Evolutionary conservation across 2,888 invertebrate species (phyloP), one percentile per base, ranked within the genome.

Genomic region (Phalera bucephala): DNA sequence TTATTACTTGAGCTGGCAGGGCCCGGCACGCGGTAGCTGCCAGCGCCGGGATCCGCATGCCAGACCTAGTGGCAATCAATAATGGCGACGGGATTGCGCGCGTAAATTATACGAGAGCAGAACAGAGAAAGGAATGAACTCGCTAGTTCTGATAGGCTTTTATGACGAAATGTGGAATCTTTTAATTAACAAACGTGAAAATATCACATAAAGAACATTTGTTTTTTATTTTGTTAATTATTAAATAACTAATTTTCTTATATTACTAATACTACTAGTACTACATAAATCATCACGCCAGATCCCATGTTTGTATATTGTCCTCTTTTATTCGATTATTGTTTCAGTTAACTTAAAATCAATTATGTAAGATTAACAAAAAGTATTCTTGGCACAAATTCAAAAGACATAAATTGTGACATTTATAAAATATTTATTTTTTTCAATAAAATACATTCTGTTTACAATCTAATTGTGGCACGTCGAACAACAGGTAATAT

Each of bases 391-490:
- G 10, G 20, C 11, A 31, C 13, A 13, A 25, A 6, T 30, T 27
- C 12, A 40, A 44, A 47, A 36, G 28, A 33, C 39, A 31, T 2
- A 4, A 25, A 6, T 12, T 39, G 36, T 47, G 72, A 87, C 86
- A 85, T 86, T 87, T 82, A 86, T 87, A 87, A 87, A 87, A 87
- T 85, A 83, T 84, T 80, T 84, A 83, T 82, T 83, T 75, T n/a
- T 77, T 45, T 58, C 69, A 81, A 83, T 82, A 85, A 83, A 85
- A 83, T 80, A 83, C 83, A 80, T 69, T 79, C 72, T 74, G 73
- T 78, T 75, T 75, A 81, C 72, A 76, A 74, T 74, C 76, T 80
- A 83, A 70, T 71, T 72, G 83, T 87, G 87, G 87, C 87, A 88
- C 87, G 79, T 83, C 55, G 65, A 80, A 80, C 77, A 86, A 86